These are phyloP conservation scores for Hirudinaria manillensis DNA, from an alignment of 2,888 invertebrate genomes.

Conservation along the genomic window DNA sequence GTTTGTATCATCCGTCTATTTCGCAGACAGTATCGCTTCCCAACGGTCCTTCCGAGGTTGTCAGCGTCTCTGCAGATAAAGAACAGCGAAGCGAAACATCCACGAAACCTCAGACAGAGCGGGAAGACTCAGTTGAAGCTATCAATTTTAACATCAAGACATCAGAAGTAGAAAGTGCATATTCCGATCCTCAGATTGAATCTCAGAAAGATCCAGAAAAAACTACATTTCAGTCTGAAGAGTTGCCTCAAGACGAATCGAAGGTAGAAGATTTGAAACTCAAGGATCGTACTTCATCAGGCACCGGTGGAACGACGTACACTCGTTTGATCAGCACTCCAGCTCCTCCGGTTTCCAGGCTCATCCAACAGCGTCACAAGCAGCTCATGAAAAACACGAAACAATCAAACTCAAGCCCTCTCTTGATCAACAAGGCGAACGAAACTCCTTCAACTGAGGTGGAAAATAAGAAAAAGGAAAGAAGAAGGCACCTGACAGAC, in stretches of 20 bases:
- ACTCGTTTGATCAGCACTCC: background rate
- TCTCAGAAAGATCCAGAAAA: background rate
- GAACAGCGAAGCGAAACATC: background rate
- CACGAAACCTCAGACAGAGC: background rate
- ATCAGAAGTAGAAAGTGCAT: background rate
- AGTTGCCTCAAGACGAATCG: background rate
- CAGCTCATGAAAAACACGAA: background rate
- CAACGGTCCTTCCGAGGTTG: background rate
- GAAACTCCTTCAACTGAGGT: background rate
- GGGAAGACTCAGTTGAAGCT: too few relatives aligned
- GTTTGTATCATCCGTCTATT: background rate
- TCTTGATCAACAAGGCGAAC: background rate
- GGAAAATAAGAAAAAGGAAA: too few relatives aligned
- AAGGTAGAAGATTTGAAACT: background rate
- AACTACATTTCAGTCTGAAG: background rate
- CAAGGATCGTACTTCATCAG: too few relatives aligned
- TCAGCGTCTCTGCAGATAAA: background rate
- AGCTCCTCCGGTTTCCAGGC: background rate
- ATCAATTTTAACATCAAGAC: too few relatives aligned
- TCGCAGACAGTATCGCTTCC: background rate
- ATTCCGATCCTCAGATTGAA: background rate
- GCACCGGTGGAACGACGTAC: background rate
- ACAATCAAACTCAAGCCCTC: background rate
- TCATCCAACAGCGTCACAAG: slow-evolving; percentile 12
- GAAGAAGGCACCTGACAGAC: slow-evolving; percentile 1